Percentiles rank a stretch among this genome's conserved stretches.
Evolutionary conservation across 2,888 invertebrate species (phyloP).

Genomic region (Phyto melanocephala): DNA sequence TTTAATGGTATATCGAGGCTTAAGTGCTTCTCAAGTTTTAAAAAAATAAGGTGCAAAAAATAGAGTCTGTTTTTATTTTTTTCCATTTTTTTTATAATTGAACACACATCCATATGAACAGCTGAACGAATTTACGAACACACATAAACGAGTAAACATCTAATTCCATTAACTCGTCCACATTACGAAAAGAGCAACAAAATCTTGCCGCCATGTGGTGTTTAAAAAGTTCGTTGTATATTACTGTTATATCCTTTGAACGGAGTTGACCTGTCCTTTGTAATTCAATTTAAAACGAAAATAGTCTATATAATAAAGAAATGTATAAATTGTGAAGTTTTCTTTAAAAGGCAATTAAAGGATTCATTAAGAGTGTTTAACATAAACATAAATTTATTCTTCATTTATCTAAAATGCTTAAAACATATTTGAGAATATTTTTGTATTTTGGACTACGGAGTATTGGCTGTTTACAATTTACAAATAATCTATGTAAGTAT

Average conservation of each 20-base stretch:
- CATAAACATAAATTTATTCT: too few species aligned
- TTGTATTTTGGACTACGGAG: background rate
- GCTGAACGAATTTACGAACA: background rate
- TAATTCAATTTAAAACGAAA: background rate
- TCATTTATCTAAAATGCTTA: too few species aligned
- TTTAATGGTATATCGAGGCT: too few species aligned
- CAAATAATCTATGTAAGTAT: slow-evolving; percentile 11
- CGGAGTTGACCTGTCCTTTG: slow-evolving; percentile 12
- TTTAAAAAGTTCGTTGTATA: background rate
- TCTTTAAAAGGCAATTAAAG: too few species aligned
- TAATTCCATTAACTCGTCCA: background rate
- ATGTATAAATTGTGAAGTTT: too few species aligned
- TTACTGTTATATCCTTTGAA: slow-evolving; percentile 31
- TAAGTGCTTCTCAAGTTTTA: background rate
- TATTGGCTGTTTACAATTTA: background rate
- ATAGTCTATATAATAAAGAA: too few species aligned
- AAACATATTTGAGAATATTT: background rate
- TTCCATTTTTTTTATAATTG: background rate
- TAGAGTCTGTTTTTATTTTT: background rate
- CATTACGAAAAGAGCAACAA: background rate
- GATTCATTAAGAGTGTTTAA: too few species aligned
- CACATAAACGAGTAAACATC: background rate
- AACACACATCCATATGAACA: too few species aligned
- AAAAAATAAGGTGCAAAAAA: background rate
- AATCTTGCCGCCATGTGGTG: background rate